Base-by-base conservation (phyloP, 2,113 vertebrate species). In the Lasiurus borealis region DNA sequence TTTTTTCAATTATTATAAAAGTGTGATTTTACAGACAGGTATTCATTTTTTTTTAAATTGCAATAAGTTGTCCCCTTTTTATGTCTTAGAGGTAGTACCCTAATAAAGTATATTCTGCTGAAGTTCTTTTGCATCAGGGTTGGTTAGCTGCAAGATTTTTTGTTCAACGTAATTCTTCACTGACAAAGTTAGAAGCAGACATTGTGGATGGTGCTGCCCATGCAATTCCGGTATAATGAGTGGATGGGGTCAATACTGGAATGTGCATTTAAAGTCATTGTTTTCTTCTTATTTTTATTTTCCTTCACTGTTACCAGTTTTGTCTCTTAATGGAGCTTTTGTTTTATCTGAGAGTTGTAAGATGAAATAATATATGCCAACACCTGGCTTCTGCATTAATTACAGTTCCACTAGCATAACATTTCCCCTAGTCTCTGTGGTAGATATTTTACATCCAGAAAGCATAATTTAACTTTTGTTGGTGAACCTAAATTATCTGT, bases 221-320 rank as follows among this genome's bases (percentile, higher is more conserved):
- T 27, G 59, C 15, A 64, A 3, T 81, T n/a, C 34, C 75, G 75
- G 18, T 27, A 27, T 36, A 72, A 16, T 36, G 40, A 78, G 12
- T 64, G 40, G 36, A 48, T 6, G 44, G 8, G 46, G 59, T 75
- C 50, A 84, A 46, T 3, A 44, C n/a, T 34, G 36, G 18, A 91
- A 57, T 66, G 31, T 19, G 16, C 27, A 18, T 15, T 62, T 25
- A 7, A 46, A 89, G 29, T 46, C 40, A 69, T 8, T 87, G 52
- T 54, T 81, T 57, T 92, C 48, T 29, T 68, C 19, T 21, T 88
- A 72, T 46, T 95, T 95, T 96, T 82, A 72, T 14, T 66, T 90
- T 96, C 36, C 54, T 40, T 12, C 62, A 54, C 23, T n/a, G 31
- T n/a, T 90, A 25, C 16, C 66, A 27, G 54, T 90, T 82, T 84